Percentiles rank a stretch among this genome's conserved stretches.
Evolutionary conservation across 2,888 invertebrate species (phyloP).

Genomic region (Calliscelio sp.): DNA sequence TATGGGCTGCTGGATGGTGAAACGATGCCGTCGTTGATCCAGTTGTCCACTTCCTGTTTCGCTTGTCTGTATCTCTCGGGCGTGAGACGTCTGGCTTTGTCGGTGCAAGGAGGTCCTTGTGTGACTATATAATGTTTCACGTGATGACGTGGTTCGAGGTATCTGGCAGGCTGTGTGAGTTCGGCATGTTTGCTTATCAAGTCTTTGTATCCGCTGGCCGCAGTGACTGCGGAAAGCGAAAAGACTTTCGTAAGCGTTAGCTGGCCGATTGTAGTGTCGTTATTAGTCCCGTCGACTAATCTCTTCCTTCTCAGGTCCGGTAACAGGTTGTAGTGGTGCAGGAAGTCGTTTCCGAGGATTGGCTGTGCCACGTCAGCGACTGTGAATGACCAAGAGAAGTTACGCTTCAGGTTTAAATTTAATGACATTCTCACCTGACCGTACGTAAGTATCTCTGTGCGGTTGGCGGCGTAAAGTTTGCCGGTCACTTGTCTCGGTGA

Average conservation of each 20-base stretch:
- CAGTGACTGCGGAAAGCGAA: too few species aligned
- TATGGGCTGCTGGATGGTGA: neutral
- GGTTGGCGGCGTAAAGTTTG: conserved; percentile 81
- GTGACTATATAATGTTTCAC: conserved; percentile 80
- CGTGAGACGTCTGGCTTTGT: conserved; percentile 80
- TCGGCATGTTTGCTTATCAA: neutral
- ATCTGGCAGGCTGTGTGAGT: neutral
- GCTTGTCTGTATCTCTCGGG: conserved; percentile 74
- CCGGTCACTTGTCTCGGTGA: too few species aligned
- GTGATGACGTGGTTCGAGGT: neutral
- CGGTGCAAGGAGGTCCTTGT: conserved; percentile 80
- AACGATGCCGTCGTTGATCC: neutral
- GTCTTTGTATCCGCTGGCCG: too few species aligned
- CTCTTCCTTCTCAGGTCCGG: neutral
- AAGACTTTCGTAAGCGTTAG: neutral
- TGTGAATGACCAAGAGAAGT: conserved; percentile 79
- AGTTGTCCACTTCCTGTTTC: neutral
- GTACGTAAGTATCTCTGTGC: conserved; percentile 78
- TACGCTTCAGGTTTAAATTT: conserved; percentile 78
- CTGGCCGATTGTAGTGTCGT: neutral
- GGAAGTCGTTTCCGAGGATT: conserved; percentile 82
- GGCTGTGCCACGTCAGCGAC: conserved; percentile 80
- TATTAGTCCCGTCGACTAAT: conserved; percentile 69
- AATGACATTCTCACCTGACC: conserved; percentile 75
- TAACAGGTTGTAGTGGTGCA: conserved; percentile 51